Evolutionary conservation across 1,140 invertebrate genomes (phyloP).

Genomic region (Drosophila grimshawi): DNA sequence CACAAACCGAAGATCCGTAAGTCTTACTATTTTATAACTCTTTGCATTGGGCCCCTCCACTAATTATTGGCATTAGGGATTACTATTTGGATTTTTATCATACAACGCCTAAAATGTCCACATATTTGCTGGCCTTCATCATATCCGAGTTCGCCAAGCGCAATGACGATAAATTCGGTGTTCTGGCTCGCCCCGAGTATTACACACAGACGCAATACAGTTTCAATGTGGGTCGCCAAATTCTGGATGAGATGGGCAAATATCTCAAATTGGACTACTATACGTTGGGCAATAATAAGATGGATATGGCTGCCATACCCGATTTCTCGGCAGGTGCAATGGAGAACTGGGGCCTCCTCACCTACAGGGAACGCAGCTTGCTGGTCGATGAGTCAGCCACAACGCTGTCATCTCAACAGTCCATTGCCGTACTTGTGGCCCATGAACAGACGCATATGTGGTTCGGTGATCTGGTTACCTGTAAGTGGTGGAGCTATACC

Average conservation of each 20-base stretch:
- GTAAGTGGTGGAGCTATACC: conserved; percentile 88
- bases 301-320: conserved; percentile 91
- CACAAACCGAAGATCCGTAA: conserved; percentile 48
- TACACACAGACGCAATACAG: conserved; percentile 88
- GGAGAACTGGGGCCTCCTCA: conserved; percentile 92
- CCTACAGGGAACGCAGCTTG: conserved; percentile 87
- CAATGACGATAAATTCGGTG: conserved; percentile 85
- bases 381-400: conserved; percentile 85
- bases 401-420: conserved; percentile 85
- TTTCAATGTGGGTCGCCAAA: conserved; percentile 83
- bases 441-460: conserved; percentile 89
- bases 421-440: conserved; percentile 86
- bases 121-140: conserved; percentile 93
- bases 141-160: conserved; percentile 90
- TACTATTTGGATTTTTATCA: conserved; percentile 85
- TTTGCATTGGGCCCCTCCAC: not conserved
- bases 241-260: conserved; percentile 84
- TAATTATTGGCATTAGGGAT: conserved; percentile 18
- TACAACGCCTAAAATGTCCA: conserved; percentile 92
- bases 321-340: conserved; percentile 94
- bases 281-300: conserved; percentile 85
- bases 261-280: conserved; percentile 85
- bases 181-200: conserved; percentile 90
- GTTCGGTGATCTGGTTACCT: conserved; percentile 89
- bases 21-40: not conserved